Base-by-base conservation (phyloP, 2,888 invertebrate species). In the Tinea pellionella region DNA sequence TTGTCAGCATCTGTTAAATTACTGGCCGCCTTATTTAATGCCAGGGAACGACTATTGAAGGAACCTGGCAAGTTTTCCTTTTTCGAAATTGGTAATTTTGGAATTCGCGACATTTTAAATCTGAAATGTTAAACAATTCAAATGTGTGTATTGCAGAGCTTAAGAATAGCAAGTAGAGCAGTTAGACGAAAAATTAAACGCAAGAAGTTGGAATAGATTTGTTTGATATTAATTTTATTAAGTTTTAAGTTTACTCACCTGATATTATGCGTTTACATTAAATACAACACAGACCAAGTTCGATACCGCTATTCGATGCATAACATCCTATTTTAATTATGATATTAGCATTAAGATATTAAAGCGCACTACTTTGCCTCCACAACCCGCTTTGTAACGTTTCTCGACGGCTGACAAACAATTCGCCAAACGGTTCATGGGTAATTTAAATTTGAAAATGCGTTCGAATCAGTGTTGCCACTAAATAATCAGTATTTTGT, bases 31-130 rank as follows among this genome's bases (percentile, higher is more conserved):
- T 42, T 63, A 29, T 76, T 78, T 63, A 79, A 76, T 29, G 72
- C 63, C 4, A 72, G 62, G 41, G 74, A 67, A 12, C 73, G 74
- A 59, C 67, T 69, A 64, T 73, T 80, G n/a, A 72, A 57, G 37
- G 77, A 61, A n/a, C 72, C 73, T 11, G 81, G 73, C 64, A 74
- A 71, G 63, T 85, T 87, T 67, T 87, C 87, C 71, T 87, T 87
- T 19, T 72, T 66, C 16, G 67, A 64, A 32, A 68, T 66, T 11
- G 85, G 85, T 56, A 78, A 65, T 71, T 83, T 86, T 6, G 87
- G 83, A 72, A 85, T 86, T 68, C 80, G 77, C 37, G 86, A 85
- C 87, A 87, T 87, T 12, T 18, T 59, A 51, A 55, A 4, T 13
- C 47, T 47, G 47, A 3, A 47, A 47, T 37, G 9, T 37, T 12